phyloP scores from a whole-genome alignment of 2,797 vertebrate species.

The Anguilla pacifica region DNA sequence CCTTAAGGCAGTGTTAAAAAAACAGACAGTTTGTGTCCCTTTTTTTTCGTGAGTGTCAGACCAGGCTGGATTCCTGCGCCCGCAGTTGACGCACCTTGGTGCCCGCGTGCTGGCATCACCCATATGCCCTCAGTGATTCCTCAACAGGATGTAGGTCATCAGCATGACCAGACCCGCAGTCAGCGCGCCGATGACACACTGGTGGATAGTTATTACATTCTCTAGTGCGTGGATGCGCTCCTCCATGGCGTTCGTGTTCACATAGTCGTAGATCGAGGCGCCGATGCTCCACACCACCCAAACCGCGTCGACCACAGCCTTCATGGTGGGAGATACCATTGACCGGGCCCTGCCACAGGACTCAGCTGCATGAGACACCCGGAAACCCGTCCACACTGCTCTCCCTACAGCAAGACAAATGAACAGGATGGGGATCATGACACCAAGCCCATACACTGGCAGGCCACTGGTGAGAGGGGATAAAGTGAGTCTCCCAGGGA shows the following conservation, averaged over 20 bases:
- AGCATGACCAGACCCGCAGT: slow-evolving; percentile 64
- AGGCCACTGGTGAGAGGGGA: background rate
- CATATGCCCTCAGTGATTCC: slow-evolving; percentile 64
- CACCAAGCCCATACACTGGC: background rate
- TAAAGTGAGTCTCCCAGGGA: background rate
- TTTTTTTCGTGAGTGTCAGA: background rate
- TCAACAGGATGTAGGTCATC: slow-evolving; percentile 73
- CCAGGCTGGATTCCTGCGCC: background rate
- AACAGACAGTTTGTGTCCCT: slow-evolving; percentile 6
- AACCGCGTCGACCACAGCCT: slow-evolving; percentile 74
- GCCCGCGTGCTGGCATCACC: slow-evolving; percentile 29
- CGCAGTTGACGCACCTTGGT: background rate
- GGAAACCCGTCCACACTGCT: slow-evolving; percentile 36
- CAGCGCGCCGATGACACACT: slow-evolving; percentile 72
- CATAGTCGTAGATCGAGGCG: slow-evolving; percentile 77
- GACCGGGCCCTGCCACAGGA: slow-evolving; percentile 42
- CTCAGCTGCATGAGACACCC: slow-evolving; percentile 45
- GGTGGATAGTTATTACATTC: slow-evolving; percentile 69
- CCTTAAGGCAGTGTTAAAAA: slow-evolving; percentile 42
- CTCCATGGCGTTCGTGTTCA: slow-evolving; percentile 77
- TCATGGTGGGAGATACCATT: slow-evolving; percentile 77
- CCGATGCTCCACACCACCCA: slow-evolving; percentile 77
- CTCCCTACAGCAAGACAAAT: slow-evolving; percentile 5
- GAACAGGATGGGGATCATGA: background rate
- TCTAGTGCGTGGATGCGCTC: slow-evolving; percentile 76